phyloP scores from a whole-genome alignment of 2,113 vertebrate species.

The Terrapene triunguis region DNA sequence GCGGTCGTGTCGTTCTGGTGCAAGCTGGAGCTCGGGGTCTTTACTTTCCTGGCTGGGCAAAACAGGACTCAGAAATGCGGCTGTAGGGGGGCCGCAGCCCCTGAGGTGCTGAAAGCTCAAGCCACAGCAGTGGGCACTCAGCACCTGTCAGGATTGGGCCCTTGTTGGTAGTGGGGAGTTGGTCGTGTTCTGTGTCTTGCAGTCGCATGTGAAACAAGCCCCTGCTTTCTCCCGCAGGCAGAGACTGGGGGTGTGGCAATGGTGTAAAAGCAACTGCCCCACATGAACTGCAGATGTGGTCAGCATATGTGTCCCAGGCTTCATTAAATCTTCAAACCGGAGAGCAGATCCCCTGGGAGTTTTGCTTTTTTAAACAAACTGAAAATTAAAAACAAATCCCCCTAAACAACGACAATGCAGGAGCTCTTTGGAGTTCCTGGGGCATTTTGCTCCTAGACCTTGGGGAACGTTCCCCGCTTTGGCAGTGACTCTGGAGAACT shows the following conservation, averaged over 20 bases:
- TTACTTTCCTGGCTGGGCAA: not conserved
- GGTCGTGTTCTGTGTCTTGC: not conserved
- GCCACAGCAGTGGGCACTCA: not conserved
- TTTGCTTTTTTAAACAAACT: not conserved
- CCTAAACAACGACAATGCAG: not conserved
- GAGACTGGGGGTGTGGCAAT: not conserved
- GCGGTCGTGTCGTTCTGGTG: not conserved
- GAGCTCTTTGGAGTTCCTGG: not conserved
- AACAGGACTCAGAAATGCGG: not conserved
- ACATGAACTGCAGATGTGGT: conserved; percentile 29
- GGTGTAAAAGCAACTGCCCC: not conserved
- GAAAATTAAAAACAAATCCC: not conserved
- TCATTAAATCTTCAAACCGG: conserved; percentile 43
- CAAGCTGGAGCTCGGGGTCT: not conserved
- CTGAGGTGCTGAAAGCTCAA: not conserved
- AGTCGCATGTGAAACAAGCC: conserved; percentile 26
- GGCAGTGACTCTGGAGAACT: not conserved
- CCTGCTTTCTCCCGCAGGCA: not conserved
- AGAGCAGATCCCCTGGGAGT: not conserved
- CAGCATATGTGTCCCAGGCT: conserved; percentile 31
- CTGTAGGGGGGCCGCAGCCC: not conserved
- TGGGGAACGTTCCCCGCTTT: not conserved
- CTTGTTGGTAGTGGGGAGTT: not conserved
- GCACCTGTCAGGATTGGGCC: accelerated
- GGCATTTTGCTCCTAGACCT: not conserved